These are phyloP conservation scores for Thryonomys swinderianus DNA, from an alignment of 2,113 vertebrate species.

Conservation along the genomic window DNA sequence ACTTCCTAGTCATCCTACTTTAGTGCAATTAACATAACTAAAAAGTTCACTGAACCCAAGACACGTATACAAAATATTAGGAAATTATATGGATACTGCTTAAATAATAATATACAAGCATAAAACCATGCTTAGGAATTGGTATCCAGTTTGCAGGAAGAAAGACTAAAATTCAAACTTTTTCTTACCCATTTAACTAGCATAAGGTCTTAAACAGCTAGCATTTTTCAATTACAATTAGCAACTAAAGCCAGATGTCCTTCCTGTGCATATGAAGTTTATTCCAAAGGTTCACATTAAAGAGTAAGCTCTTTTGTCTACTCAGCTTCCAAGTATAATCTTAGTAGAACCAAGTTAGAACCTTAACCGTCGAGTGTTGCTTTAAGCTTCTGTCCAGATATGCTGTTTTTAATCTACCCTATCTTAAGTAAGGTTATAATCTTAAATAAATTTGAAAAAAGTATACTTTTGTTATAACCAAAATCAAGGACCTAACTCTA, in stretches of 20 bases:
- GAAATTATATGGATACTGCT: background rate
- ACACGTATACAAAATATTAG: background rate
- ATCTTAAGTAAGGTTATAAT: constrained; percentile 8
- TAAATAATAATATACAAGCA: background rate
- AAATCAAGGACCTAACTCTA: constrained; percentile 29
- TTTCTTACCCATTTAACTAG: background rate
- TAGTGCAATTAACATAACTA: background rate
- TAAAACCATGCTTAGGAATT: background rate
- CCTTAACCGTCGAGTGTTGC: background rate
- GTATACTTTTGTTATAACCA: background rate
- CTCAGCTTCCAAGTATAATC: background rate
- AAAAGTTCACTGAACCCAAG: background rate
- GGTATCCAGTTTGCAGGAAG: background rate
- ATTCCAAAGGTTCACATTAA: background rate
- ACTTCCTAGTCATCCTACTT: background rate
- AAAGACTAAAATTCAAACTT: background rate
- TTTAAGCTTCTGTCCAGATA: constrained; percentile 7
- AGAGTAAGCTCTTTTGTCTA: background rate
- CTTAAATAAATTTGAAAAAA: background rate
- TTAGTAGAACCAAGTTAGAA: background rate
- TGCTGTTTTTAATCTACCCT: constrained; percentile 12
- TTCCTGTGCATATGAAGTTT: background rate
- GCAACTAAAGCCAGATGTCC: constrained; percentile 25
- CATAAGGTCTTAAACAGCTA: background rate
- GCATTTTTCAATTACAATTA: constrained; percentile 30